Evolutionary conservation across 2,797 vertebrate species (phyloP), one percentile per base, ranked within the genome.

Genomic region (Bovichtus variegatus): DNA sequence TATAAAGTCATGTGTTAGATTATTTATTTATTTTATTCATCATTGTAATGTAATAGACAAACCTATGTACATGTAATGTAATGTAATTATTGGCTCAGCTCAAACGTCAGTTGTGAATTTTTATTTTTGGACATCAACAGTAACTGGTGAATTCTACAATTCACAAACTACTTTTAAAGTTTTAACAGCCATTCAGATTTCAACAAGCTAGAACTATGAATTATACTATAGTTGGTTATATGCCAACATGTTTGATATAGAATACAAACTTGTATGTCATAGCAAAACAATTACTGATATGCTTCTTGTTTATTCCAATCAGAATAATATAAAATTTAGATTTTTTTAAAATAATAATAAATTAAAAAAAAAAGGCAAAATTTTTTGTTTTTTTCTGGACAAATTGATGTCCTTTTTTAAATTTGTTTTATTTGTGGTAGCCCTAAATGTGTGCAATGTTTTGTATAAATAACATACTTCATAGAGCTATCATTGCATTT

Each of bases 401-500:
- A 21, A 49, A 50, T 18, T 13, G 18, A 50, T 23, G 18, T 46
- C 7, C 2, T 15, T 59, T 44, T 38, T 36, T 21, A 15, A n/a
- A n/a, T n/a, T n/a, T n/a, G n/a, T 13, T 9, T 34, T 59, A 23
- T 50, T 59, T 66, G n/a, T 18, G 13, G 11, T 8, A 4, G 55
- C 11, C 15, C 18, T 6, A 63, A 54, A 43, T 3, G 4, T 29
- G 18, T 34, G 34, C 41, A 12, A 21, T 40, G 25, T 61, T 76
- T 23, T 68, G 2, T 9, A 29, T 54, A 13, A 55, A 29, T 55
- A 40, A 34, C 47, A 11, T n/a, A n/a, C 43, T 29, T 63, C 34
- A 34, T n/a, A 23, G 13, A 53, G 36, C 47, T 82, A 5, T 66
- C 7, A 11, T 60, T 75, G 21, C 44, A 3, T 60, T 51, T 64